Conservation (phyloP, 2,113 vertebrate species). For the Macrotis lagotis region DNA sequence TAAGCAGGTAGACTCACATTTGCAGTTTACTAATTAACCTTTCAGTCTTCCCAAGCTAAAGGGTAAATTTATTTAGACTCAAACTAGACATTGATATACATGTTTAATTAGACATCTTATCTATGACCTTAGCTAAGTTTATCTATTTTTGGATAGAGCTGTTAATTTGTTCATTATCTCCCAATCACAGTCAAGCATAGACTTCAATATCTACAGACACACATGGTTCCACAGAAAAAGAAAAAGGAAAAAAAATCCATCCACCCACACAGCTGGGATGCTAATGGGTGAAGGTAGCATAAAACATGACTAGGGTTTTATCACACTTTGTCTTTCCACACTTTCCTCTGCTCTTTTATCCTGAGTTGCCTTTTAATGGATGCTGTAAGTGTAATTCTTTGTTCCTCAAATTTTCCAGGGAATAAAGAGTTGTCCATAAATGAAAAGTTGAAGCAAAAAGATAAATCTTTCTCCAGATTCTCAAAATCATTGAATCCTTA, state of each 20-base stretch:
- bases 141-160: constrained; percentile 14
- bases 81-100: constrained; percentile 8
- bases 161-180: constrained; percentile 43
- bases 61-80: constrained; percentile 62
- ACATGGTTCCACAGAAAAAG: not conserved
- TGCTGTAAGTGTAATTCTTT: not conserved
- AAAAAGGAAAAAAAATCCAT: constrained; percentile 24
- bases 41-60: constrained; percentile 49
- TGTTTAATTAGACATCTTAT: constrained; percentile 63
- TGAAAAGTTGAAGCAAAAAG: not conserved
- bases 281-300: not conserved
- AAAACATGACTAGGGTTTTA: not conserved
- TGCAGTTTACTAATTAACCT: constrained; percentile 71
- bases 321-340: not conserved
- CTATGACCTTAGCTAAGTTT: constrained; percentile 29
- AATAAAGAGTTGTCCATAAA: not conserved
- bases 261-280: not conserved
- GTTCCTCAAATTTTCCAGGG: not conserved
- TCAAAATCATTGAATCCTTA: not conserved
- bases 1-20: not conserved
- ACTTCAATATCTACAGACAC: not conserved
- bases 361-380: not conserved
- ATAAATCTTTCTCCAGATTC: not conserved
- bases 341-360: not conserved
- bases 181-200: not conserved